Conservation (phyloP, 1,140 invertebrate species). For the Lepidostoma basale region DNA sequence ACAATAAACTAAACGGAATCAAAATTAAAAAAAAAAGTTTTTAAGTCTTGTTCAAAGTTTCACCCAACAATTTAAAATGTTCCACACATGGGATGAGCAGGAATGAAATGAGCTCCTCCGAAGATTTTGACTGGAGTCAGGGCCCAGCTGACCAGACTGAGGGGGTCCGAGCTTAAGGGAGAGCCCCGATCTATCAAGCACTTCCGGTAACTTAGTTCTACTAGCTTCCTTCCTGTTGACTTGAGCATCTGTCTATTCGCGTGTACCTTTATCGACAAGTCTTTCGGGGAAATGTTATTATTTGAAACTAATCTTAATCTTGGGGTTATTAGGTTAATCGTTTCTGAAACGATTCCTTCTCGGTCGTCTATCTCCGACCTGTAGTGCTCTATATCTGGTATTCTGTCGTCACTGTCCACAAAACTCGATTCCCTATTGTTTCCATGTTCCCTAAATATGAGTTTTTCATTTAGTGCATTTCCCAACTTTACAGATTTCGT, state of each 20-base stretch:
- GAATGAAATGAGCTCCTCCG: conserved; percentile 63
- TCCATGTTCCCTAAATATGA: conserved; percentile 49
- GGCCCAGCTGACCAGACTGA: conserved; percentile 62
- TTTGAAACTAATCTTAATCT: too few species aligned
- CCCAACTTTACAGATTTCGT: conserved; percentile 53
- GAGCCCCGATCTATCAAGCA: conserved; percentile 61
- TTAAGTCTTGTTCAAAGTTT: too few species aligned
- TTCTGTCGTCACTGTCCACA: conserved; percentile 48
- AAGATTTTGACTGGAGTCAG: conserved; percentile 62
- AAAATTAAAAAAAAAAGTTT: background rate
- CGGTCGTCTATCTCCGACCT: conserved; percentile 51
- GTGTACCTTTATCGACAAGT: conserved; percentile 20
- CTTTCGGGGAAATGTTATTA: too few species aligned
- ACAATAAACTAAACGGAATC: background rate
- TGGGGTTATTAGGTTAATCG: too few species aligned
- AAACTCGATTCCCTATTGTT: conserved; percentile 52
- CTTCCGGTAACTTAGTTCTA: conserved; percentile 55
- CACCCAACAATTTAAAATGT: conserved; percentile 52
- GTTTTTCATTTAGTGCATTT: conserved; percentile 54
- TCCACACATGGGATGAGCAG: conserved; percentile 56
- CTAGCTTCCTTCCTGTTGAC: conserved; percentile 56
- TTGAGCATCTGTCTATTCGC: background rate
- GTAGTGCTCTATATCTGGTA: conserved; percentile 55
- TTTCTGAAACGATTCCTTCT: background rate
- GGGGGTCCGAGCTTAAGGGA: conserved; percentile 54